Evolutionary conservation across 1,140 invertebrate genomes (phyloP).

Genomic region (Heterodera carotae): DNA sequence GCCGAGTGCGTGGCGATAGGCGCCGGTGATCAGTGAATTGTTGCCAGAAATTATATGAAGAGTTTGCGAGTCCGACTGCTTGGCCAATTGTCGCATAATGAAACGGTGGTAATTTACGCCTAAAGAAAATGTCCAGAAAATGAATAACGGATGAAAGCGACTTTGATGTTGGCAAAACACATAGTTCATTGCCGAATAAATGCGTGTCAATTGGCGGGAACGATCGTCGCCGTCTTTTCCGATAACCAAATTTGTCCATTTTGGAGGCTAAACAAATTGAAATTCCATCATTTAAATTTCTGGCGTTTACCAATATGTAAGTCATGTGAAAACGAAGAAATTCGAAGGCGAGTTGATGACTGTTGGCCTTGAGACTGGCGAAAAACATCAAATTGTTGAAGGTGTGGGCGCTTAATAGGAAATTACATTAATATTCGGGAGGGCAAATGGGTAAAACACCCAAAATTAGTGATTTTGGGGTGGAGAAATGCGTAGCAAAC

Average conservation of each 20-base stretch:
- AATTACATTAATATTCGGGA: slow-evolving; percentile 15
- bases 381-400: slow-evolving; percentile 59
- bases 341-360: slow-evolving; percentile 59
- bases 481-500: slow-evolving; percentile 63
- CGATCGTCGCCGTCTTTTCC: not conserved
- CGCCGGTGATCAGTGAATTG: slow-evolving; percentile 63
- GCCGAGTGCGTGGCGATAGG: slow-evolving; percentile 64
- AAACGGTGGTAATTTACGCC: slow-evolving; percentile 60
- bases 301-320: slow-evolving; percentile 30
- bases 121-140: not conserved
- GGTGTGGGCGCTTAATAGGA: slow-evolving; percentile 44
- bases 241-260: not conserved
- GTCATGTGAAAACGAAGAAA: slow-evolving; percentile 55
- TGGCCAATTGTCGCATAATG: slow-evolving; percentile 56
- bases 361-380: slow-evolving; percentile 55
- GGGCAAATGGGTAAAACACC: slow-evolving; percentile 30
- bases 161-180: slow-evolving; percentile 63
- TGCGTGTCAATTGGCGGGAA: slow-evolving; percentile 1
- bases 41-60: slow-evolving; percentile 63
- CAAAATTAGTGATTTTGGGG: slow-evolving; percentile 56
- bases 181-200: slow-evolving; percentile 64
- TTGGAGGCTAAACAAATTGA: slow-evolving; percentile 34
- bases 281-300: not conserved
- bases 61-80: slow-evolving; percentile 50
- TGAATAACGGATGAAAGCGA: not conserved